Evolutionary conservation across 2,888 invertebrate genomes (phyloP).

Genomic region (Athetis lepigone): DNA sequence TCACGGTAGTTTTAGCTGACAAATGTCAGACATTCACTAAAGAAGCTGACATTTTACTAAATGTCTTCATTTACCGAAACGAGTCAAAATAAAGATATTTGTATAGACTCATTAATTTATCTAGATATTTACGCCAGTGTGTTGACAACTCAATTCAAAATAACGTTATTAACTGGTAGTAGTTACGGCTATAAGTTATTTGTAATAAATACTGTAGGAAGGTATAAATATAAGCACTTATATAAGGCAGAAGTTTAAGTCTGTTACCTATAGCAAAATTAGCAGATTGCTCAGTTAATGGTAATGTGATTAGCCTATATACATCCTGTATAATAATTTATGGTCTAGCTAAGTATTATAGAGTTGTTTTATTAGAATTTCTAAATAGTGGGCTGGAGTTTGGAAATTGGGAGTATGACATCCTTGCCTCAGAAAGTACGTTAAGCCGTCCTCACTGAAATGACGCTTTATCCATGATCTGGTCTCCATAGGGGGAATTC

Average conservation of each 20-base stretch:
- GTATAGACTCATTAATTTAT: constrained; percentile 47
- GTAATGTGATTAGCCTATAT: too few relatives aligned
- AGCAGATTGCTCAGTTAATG: too few relatives aligned
- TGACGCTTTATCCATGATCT: too few relatives aligned
- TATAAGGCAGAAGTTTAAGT: background rate
- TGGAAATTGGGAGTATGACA: too few relatives aligned
- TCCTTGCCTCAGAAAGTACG: too few relatives aligned
- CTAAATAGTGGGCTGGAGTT: too few relatives aligned
- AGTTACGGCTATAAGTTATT: constrained; percentile 9
- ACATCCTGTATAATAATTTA: too few relatives aligned
- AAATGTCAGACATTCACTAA: constrained; percentile 44
- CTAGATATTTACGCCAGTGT: background rate
- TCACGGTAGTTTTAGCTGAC: constrained; percentile 26
- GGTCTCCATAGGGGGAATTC: too few relatives aligned
- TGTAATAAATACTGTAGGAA: constrained; percentile 5
- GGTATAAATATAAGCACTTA: background rate
- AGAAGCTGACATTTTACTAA: constrained; percentile 48
- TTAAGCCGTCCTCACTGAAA: too few relatives aligned
- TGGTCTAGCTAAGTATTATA: too few relatives aligned
- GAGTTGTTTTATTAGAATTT: too few relatives aligned
- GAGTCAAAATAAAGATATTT: constrained; percentile 33
- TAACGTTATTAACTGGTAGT: constrained; percentile 20
- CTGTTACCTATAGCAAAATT: too few relatives aligned
- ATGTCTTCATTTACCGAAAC: constrained; percentile 51
- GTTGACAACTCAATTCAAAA: constrained; percentile 41